These are phyloP conservation scores for Drosophila littoralis DNA, from an alignment of 1,140 invertebrate genomes.

Conservation along the genomic window DNA sequence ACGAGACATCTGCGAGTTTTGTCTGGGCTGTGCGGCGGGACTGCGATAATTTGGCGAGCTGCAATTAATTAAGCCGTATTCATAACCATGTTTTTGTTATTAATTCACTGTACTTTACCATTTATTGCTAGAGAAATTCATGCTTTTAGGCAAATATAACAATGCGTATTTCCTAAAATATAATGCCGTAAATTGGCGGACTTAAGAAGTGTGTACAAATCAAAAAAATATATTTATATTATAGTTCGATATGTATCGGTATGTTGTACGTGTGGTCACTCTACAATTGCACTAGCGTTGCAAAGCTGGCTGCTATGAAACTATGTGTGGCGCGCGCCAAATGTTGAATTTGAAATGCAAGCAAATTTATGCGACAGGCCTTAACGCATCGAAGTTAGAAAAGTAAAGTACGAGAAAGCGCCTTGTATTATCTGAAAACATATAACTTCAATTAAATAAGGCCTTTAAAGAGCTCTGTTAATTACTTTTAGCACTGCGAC, in stretches of 20 bases:
- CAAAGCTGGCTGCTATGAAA: slow-evolving; percentile 32
- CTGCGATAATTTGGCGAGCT: slow-evolving; percentile 25
- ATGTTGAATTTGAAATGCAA: not conserved
- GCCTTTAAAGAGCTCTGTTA: not conserved
- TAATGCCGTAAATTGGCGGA: slow-evolving; percentile 39
- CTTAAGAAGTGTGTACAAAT: slow-evolving; percentile 28
- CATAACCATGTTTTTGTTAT: no score
- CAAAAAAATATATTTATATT: not conserved
- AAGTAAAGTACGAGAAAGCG: slow-evolving; percentile 71
- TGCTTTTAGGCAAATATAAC: not conserved
- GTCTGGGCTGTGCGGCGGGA: not conserved
- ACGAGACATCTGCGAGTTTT: slow-evolving; percentile 10
- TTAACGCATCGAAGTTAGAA: slow-evolving; percentile 65
- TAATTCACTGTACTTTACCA: slow-evolving; percentile 13
- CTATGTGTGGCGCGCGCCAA: not conserved
- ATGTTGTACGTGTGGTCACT: not conserved
- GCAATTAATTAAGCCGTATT: not conserved
- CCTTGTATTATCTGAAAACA: slow-evolving; percentile 65
- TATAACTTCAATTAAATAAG: not conserved
- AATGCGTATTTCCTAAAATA: slow-evolving; percentile 10
- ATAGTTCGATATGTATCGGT: slow-evolving; percentile 18
- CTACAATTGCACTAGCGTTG: not conserved
- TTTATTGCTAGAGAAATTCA: slow-evolving; percentile 33
- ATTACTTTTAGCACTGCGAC: slow-evolving; percentile 61
- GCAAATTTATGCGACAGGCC: no score